Conservation (phyloP, 1,140 invertebrate species). For the Leptestheria dahalacensis region DNA sequence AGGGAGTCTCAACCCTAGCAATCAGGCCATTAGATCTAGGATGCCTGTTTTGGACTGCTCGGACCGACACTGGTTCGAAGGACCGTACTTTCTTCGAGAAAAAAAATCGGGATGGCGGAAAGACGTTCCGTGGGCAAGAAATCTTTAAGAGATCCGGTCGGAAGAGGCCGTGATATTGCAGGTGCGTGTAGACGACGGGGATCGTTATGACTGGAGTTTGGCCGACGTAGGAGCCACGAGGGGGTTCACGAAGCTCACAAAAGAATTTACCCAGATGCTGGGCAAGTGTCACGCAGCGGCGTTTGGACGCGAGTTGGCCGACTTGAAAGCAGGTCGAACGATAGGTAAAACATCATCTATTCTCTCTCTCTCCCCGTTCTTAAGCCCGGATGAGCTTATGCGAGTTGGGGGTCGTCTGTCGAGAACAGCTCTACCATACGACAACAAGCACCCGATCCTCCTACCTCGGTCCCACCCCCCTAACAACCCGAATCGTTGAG, state of each 20-base stretch:
- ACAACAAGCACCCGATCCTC: neutral
- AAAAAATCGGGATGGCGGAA: neutral
- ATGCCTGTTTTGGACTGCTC: neutral
- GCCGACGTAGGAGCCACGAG: neutral
- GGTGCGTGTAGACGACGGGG: neutral
- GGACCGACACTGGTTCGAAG: neutral
- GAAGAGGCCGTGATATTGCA: neutral
- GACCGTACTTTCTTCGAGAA: neutral
- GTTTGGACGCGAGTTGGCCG: too few species aligned
- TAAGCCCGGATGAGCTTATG: neutral
- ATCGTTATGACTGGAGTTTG: neutral
- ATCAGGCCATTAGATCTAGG: neutral
- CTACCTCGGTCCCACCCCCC: neutral
- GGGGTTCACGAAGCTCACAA: neutral
- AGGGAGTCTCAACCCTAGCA: slow-evolving; percentile 2
- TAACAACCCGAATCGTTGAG: neutral
- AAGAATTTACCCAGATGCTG: neutral
- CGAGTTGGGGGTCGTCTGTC: neutral
- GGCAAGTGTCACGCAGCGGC: neutral
- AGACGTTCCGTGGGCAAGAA: neutral
- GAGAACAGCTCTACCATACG: neutral
- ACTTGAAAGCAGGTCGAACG: too few species aligned
- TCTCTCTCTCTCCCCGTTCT: neutral
- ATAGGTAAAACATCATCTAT: too few species aligned
- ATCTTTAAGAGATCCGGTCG: neutral